Conservation (phyloP, 2,113 vertebrate genomes). For the Brienomyrus brachyistius region DNA sequence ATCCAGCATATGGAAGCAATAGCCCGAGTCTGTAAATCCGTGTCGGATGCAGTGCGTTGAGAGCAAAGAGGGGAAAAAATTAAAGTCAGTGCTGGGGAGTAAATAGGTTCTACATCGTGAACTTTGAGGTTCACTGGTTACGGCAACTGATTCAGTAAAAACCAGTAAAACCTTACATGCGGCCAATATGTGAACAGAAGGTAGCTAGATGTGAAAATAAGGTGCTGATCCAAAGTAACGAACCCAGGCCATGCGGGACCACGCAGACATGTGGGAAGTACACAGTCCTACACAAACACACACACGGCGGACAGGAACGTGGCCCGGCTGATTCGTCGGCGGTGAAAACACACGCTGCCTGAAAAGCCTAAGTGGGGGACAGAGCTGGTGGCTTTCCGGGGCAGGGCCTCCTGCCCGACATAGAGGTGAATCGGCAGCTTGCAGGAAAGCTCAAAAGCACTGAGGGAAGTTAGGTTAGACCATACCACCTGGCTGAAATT, state of each 20-base stretch:
- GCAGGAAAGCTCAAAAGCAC: conserved; percentile 69
- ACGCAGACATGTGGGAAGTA: neutral
- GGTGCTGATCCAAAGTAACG: neutral
- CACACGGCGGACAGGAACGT: neutral
- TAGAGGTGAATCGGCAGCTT: conserved; percentile 58
- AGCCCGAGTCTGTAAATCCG: neutral
- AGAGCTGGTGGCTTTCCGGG: conserved; percentile 41
- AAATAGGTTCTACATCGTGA: neutral
- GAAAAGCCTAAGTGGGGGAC: conserved; percentile 36
- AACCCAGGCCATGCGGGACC: neutral
- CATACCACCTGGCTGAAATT: conserved; percentile 90
- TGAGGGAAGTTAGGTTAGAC: conserved; percentile 73
- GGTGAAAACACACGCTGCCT: conserved; percentile 47
- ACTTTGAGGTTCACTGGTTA: neutral
- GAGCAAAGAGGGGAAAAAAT: too few species aligned
- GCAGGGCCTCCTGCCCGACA: neutral
- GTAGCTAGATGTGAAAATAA: neutral
- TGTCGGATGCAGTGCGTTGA: conserved; percentile 3
- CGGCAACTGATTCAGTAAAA: neutral
- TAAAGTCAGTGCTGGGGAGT: neutral
- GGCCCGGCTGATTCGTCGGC: conserved; percentile 26
- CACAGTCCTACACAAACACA: conserved; percentile 8
- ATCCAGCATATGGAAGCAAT: neutral
- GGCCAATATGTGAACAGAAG: neutral
- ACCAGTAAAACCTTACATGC: neutral